Base-by-base conservation (phyloP, 2,888 invertebrate genomes). In the Campaea margaritaria region DNA sequence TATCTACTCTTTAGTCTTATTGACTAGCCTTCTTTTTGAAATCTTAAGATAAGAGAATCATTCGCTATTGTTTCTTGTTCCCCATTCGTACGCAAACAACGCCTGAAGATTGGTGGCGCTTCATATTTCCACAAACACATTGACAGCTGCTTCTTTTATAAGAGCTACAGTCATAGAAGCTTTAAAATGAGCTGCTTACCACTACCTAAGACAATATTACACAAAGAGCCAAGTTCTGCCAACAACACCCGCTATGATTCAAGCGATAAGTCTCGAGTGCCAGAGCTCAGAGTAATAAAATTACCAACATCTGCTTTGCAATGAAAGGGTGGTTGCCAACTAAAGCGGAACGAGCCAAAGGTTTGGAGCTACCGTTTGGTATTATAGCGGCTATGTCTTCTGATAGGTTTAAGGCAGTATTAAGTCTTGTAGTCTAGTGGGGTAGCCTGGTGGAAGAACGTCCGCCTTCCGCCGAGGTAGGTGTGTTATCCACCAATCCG, bases 221-320 rank as follows among this genome's bases (percentile, higher is more conserved):
- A 12, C 28, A 13, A 49, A n/a, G 7, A 44, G 16, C 31, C 31
- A 50, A 57, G 50, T 46, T 38, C 16, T 39, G 45, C 49, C 45
- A 34, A 27, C 45, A 34, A 39, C 47, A 34, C 13, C 12, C 27
- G 36, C 46, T 31, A 54, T 28, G 56, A 49, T 45, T 48, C 38
- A 38, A 43, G 10, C 28, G 41, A 57, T 57, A 45, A 45, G 16
- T 45, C 42, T n/a, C 21, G 28, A 13, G 31, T 15, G 39, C 39
- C 31, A 53, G 39, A 53, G 44, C 31, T 49, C 28, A 11, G 21
- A 21, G 56, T 63, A 60, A 62, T 56, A 61, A 66, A 62, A 63
- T 67, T 56, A 46, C 50, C 54, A 55, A 59, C 67, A 67, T 64
- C 67, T 64, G 67, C 54, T 55, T 59, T 62, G 51, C 58, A 60